These are phyloP conservation scores for Catharus bicknelli DNA, from an alignment of 2,113 vertebrate species.

Conservation along the genomic window DNA sequence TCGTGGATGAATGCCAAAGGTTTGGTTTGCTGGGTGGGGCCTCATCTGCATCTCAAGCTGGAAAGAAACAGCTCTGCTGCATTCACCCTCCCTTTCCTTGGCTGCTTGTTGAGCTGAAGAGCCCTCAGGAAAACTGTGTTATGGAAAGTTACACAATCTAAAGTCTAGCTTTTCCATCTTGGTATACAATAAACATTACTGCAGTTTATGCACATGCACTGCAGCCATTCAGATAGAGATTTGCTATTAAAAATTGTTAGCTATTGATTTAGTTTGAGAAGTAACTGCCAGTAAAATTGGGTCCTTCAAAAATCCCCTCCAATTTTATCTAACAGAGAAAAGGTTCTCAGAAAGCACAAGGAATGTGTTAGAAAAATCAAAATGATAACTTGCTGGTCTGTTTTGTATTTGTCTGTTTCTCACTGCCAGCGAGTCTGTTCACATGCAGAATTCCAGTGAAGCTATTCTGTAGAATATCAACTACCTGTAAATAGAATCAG, in stretches of 20 bases:
- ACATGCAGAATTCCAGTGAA: background rate
- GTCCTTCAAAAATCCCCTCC: background rate
- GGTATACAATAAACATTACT: slow-evolving; percentile 14
- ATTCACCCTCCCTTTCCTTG: slow-evolving; percentile 16
- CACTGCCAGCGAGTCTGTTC: background rate
- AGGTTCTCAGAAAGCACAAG: background rate
- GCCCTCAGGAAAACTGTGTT: slow-evolving; percentile 38
- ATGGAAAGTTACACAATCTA: slow-evolving; percentile 41
- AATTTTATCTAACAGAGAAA: background rate
- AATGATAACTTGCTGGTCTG: background rate
- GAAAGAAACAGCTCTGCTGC: slow-evolving; percentile 2
- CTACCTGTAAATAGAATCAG: background rate
- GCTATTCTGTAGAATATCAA: background rate
- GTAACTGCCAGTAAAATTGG: slow-evolving; percentile 1
- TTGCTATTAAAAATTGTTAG: slow-evolving; percentile 4
- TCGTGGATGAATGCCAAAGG: background rate
- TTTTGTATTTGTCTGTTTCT: background rate
- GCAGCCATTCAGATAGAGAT: background rate
- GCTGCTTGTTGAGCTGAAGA: slow-evolving; percentile 3
- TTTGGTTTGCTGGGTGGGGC: slow-evolving; percentile 40
- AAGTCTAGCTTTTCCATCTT: slow-evolving; percentile 28
- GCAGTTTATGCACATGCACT: background rate
- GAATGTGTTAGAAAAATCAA: background rate
- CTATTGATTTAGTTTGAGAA: slow-evolving; percentile 18
- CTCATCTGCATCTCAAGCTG: slow-evolving; percentile 31